These are phyloP conservation scores for Notechis scutatus DNA, from an alignment of 2,113 vertebrate species.

Conservation along the genomic window DNA sequence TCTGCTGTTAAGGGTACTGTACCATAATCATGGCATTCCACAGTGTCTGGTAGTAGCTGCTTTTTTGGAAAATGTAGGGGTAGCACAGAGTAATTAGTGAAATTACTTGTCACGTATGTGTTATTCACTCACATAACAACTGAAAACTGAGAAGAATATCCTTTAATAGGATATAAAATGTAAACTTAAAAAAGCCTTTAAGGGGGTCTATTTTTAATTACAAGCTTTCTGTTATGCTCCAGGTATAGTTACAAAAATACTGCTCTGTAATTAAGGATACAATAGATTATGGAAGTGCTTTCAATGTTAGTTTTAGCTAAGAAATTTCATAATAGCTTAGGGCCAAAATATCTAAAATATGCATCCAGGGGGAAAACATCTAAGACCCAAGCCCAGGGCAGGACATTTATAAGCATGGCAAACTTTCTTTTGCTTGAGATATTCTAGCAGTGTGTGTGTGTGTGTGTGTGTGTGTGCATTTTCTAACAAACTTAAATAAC, in stretches of 20 bases:
- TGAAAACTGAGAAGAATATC: not conserved
- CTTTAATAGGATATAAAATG: not conserved
- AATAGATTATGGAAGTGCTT: not conserved
- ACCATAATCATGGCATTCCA: not conserved
- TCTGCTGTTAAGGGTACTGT: not conserved
- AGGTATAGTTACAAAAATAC: not conserved
- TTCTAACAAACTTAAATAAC: slow-evolving; percentile 22
- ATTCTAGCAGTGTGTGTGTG: not conserved
- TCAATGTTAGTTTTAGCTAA: not conserved
- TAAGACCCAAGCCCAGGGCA: not conserved
- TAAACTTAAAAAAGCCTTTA: not conserved
- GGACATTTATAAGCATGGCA: not conserved
- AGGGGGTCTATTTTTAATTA: not conserved
- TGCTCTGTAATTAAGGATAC: not conserved
- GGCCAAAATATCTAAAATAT: not conserved
- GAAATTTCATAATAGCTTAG: not conserved
- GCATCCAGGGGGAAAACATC: not conserved
- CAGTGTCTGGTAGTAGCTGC: not conserved
- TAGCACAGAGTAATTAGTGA: not conserved
- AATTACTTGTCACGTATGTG: not conserved
- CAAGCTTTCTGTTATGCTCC: not conserved
- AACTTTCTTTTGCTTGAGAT: not conserved
- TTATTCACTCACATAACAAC: not conserved
- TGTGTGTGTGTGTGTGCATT: too few species aligned
- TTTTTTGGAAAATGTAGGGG: not conserved